Evolutionary conservation across 2,888 invertebrate species (phyloP), one percentile per base, ranked within the genome.

Genomic region (Cantharis rustica): DNA sequence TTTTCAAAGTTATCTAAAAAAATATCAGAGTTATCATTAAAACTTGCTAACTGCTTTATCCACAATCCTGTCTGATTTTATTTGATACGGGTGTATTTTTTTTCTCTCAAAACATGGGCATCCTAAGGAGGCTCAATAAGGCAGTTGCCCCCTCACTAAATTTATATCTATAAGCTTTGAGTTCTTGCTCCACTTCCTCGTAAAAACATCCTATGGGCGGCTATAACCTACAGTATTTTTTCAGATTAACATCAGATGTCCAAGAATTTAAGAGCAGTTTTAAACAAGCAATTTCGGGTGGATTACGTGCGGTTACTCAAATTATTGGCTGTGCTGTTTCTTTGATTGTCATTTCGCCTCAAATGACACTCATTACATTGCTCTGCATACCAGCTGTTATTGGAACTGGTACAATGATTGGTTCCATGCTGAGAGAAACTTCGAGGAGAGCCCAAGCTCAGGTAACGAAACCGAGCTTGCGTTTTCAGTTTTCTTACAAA

Each of bases 201-300:
- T 16, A 62, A 62, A 64, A 23, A 64, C 11, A 68, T 64, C 31
- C 7, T 73, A n/a, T n/a, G n/a, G n/a, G n/a, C n/a, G n/a, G n/a
- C n/a, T n/a, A n/a, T 16, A 31, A 26, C 73, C 31, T 68, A 72
- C 64, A 77, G 47, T 64, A 73, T 61, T 66, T 13, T 73, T 87
- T n/a, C 47, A 94, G 96, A 83, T 89, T 98, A 79, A 98, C 98
- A 23, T 93, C 95, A 68, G 98, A 99, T 89, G 94, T 98, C 10
- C 98, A 99, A 87, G 98, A 98, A 85, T 98, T 99, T 87, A 99
- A 99, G 89, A 97, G 98, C 83, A 95, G 96, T 1, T 98, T 99
- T 86, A 99, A 99, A 87, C 93, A 95, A 84, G 95, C 95, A 20
- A 93, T 99, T 68, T 96, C 98, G 0, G 98, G 98, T 84, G 98